These are phyloP conservation scores for Eueremaeus valkanovi DNA, from an alignment of 2,888 invertebrate species.

Conservation along the genomic window DNA sequence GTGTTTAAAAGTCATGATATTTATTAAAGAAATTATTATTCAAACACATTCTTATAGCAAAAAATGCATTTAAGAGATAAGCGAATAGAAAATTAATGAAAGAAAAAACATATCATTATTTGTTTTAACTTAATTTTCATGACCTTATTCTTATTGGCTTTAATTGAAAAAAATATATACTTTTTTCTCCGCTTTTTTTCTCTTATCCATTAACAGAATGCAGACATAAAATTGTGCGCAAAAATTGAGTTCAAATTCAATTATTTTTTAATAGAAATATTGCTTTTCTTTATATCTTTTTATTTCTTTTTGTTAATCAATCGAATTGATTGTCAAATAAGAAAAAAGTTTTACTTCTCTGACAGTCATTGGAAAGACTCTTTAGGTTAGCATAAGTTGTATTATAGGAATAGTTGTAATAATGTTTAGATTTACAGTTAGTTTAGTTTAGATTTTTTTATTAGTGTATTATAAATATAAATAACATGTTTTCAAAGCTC, in stretches of 20 bases:
- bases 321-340: not conserved
- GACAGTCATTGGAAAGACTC: not conserved
- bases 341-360: not conserved
- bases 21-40: not conserved
- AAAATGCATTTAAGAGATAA: not conserved
- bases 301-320: not conserved
- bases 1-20: not conserved
- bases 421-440: too few relatives aligned
- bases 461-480: too few relatives aligned
- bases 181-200: not conserved
- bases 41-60: too few relatives aligned
- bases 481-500: not conserved
- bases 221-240: not conserved
- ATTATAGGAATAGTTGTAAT: too few relatives aligned
- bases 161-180: constrained; percentile 15
- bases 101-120: constrained; percentile 5
- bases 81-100: not conserved
- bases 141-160: constrained; percentile 5
- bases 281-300: too few relatives aligned
- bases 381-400: too few relatives aligned
- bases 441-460: too few relatives aligned
- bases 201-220: not conserved
- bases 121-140: constrained; percentile 4
- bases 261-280: not conserved
- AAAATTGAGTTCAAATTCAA: not conserved